phyloP scores from a whole-genome alignment of 2,888 invertebrate genomes.

The Chrysolina oricalcia region DNA sequence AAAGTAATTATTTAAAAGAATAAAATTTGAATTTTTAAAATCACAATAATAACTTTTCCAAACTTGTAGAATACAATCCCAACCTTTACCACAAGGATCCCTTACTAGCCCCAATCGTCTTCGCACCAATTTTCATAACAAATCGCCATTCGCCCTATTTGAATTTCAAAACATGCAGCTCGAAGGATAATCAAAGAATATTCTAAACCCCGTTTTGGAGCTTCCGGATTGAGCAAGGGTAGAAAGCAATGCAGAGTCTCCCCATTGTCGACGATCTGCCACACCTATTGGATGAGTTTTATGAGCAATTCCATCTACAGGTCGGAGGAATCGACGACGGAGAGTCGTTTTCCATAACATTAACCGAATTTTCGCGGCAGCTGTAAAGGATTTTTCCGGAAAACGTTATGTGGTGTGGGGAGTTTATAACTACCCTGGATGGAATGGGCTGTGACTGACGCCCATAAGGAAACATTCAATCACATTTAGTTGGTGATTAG shows the following conservation, averaged over 20 bases:
- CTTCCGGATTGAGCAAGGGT: constrained; percentile 64
- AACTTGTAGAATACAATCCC: no score
- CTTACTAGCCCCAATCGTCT: background rate
- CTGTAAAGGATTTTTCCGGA: constrained; percentile 26
- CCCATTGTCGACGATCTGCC: constrained; percentile 44
- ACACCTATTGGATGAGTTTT: constrained; percentile 70
- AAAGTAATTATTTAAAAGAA: no score
- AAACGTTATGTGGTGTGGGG: background rate
- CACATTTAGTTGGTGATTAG: no score
- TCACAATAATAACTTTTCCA: no score
- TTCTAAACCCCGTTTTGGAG: constrained; percentile 63
- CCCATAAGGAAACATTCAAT: no score
- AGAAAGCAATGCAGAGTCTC: constrained; percentile 45
- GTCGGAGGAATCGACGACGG: constrained; percentile 49
- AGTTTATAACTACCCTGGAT: background rate
- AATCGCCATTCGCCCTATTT: constrained; percentile 31
- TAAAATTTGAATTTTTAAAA: no score
- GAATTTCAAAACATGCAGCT: constrained; percentile 62
- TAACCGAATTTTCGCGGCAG: constrained; percentile 33
- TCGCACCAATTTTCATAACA: constrained; percentile 35
- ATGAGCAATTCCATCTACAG: constrained; percentile 58
- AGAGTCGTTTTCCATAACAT: constrained; percentile 66
- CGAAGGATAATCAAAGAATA: constrained; percentile 65
- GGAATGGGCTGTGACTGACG: no score
- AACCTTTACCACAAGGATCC: no score